Conservation (phyloP, 2,113 vertebrate genomes). For the Montifringilla adamsi region DNA sequence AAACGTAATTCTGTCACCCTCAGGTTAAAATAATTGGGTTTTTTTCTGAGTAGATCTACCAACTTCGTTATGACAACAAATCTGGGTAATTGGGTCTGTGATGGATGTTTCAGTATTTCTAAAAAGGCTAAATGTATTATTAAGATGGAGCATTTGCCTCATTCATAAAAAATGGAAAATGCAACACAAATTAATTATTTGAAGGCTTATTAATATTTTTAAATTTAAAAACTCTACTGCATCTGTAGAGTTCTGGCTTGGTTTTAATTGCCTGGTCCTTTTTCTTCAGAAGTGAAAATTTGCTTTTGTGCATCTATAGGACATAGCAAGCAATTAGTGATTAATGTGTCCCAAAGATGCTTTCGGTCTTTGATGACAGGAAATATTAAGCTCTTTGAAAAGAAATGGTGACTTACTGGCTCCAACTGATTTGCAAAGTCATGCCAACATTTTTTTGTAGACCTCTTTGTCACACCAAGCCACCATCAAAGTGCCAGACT, state of each 20-base stretch:
- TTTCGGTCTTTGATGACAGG: neutral
- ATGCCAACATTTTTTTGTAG: neutral
- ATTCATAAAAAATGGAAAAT: conserved; percentile 42
- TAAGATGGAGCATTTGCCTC: neutral
- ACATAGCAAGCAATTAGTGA: neutral
- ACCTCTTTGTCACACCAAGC: neutral
- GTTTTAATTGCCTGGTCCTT: neutral
- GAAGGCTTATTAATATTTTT: conserved; percentile 7
- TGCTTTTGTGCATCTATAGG: neutral
- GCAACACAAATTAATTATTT: neutral
- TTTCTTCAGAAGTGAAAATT: conserved; percentile 17
- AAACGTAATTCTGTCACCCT: neutral
- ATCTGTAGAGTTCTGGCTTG: neutral
- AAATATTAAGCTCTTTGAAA: neutral
- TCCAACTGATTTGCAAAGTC: neutral
- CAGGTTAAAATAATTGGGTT: neutral
- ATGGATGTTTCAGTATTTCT: conserved; percentile 39
- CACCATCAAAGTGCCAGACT: neutral
- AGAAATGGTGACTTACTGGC: neutral
- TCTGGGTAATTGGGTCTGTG: neutral
- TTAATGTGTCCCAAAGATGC: neutral
- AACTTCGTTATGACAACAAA: neutral
- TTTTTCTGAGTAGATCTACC: neutral
- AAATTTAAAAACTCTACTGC: neutral
- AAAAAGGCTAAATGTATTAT: neutral